These are phyloP conservation scores for Thunnus maccoyii DNA, from an alignment of 2,113 vertebrate species.

Conservation along the genomic window DNA sequence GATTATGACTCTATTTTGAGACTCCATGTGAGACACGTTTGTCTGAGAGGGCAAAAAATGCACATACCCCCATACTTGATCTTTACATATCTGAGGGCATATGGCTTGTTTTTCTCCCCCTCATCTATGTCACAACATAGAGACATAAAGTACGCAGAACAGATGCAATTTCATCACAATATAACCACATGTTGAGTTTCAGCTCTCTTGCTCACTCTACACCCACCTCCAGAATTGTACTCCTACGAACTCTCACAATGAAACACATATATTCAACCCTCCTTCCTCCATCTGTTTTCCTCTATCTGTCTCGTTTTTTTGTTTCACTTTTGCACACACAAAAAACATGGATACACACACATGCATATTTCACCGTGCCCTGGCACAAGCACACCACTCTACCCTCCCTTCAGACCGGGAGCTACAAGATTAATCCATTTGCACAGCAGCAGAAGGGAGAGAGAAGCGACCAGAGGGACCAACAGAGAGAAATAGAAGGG, in stretches of 20 bases:
- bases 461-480: conserved; percentile 6
- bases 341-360: conserved; percentile 35
- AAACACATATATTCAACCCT: not conserved
- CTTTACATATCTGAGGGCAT: conserved; percentile 24
- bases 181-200: conserved; percentile 4
- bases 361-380: conserved; percentile 70
- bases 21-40: conserved; percentile 46
- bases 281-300: conserved; percentile 22
- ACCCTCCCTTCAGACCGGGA: conserved; percentile 60
- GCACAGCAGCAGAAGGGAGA: conserved; percentile 47
- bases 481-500: not conserved
- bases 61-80: conserved; percentile 34
- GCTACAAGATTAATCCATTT: conserved; percentile 80
- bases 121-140: not conserved
- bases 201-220: not conserved
- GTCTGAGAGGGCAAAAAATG: conserved; percentile 49
- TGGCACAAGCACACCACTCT: conserved; percentile 55
- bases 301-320: conserved; percentile 23
- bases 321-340: conserved; percentile 9
- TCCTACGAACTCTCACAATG: not conserved
- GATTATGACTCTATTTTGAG: conserved; percentile 71
- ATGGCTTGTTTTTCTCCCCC: not conserved
- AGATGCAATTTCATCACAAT: conserved; percentile 22
- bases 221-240: not conserved
- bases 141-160: conserved; percentile 6